These are phyloP conservation scores for Oxyteleia sp. DNA, from an alignment of 2,888 invertebrate species.

Conservation along the genomic window DNA sequence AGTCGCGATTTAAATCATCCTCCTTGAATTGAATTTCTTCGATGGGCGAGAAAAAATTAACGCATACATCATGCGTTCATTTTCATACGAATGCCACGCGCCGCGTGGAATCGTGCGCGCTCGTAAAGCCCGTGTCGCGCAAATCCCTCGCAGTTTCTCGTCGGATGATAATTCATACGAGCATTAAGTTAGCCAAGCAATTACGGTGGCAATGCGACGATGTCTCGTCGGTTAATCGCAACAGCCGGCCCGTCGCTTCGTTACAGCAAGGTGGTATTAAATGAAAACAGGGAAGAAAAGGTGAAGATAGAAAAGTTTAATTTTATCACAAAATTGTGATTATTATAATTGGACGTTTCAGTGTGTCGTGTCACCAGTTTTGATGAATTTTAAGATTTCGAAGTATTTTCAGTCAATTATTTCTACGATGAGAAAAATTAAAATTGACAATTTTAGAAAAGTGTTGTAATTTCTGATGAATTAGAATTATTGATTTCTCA, in stretches of 20 bases:
- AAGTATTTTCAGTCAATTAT: too few relatives aligned
- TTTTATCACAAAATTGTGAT: too few relatives aligned
- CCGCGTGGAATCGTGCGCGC: slow-evolving; percentile 12
- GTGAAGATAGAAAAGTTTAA: too few relatives aligned
- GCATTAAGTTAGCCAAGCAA: slow-evolving; percentile 79
- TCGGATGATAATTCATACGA: slow-evolving; percentile 80
- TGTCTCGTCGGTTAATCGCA: slow-evolving; percentile 70
- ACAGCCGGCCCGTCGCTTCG: slow-evolving; percentile 35
- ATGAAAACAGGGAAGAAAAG: too few relatives aligned
- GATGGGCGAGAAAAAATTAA: slow-evolving; percentile 9
- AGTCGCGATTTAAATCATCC: slow-evolving; percentile 33
- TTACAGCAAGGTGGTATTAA: too few relatives aligned
- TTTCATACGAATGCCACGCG: slow-evolving; percentile 50
- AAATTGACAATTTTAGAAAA: too few relatives aligned
- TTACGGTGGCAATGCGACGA: slow-evolving; percentile 80
- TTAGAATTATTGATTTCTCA: too few relatives aligned
- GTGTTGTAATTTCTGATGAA: too few relatives aligned
- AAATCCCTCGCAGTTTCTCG: slow-evolving; percentile 39
- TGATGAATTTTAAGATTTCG: too few relatives aligned
- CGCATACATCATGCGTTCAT: slow-evolving; percentile 33
- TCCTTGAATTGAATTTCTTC: slow-evolving; percentile 32
- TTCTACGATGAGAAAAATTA: too few relatives aligned
- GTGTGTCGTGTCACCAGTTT: too few relatives aligned
- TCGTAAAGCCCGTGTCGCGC: slow-evolving; percentile 25
- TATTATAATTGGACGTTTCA: too few relatives aligned